phyloP scores from a whole-genome alignment of 2,888 invertebrate species.

The Parnassius glacialis region DNA sequence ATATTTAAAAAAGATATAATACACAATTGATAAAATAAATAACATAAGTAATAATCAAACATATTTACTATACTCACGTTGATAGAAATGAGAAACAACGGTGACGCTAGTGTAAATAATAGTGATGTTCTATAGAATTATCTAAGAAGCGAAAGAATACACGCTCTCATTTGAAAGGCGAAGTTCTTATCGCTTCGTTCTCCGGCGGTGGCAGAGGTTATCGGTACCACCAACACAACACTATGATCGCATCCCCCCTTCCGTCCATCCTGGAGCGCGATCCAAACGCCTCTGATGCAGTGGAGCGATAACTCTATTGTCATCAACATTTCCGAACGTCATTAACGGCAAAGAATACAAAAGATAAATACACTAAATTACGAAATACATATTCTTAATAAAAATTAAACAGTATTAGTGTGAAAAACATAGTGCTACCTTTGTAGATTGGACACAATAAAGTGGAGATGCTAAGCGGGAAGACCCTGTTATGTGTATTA shows the following conservation, averaged over 20 bases:
- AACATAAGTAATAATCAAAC: neutral
- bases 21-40: neutral
- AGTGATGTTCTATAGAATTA: conserved; percentile 33
- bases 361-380: conserved; percentile 26
- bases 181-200: conserved; percentile 60
- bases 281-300: conserved; percentile 57
- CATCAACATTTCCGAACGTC: conserved; percentile 47
- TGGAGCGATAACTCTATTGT: conserved; percentile 58
- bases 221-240: conserved; percentile 55
- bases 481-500: conserved; percentile 61
- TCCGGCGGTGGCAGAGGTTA: conserved; percentile 69
- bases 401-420: conserved; percentile 8
- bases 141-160: conserved; percentile 56
- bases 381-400: neutral
- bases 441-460: conserved; percentile 27
- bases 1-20: no score
- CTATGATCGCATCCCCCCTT: conserved; percentile 48
- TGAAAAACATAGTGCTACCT: conserved; percentile 39
- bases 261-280: conserved; percentile 45
- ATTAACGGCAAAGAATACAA: conserved; percentile 25
- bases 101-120: neutral
- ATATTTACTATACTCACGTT: neutral
- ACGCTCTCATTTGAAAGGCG: conserved; percentile 70
- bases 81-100: conserved; percentile 2
- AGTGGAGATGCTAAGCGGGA: conserved; percentile 74